phyloP scores from a whole-genome alignment of 2,113 vertebrate species.

The Felis chaus region DNA sequence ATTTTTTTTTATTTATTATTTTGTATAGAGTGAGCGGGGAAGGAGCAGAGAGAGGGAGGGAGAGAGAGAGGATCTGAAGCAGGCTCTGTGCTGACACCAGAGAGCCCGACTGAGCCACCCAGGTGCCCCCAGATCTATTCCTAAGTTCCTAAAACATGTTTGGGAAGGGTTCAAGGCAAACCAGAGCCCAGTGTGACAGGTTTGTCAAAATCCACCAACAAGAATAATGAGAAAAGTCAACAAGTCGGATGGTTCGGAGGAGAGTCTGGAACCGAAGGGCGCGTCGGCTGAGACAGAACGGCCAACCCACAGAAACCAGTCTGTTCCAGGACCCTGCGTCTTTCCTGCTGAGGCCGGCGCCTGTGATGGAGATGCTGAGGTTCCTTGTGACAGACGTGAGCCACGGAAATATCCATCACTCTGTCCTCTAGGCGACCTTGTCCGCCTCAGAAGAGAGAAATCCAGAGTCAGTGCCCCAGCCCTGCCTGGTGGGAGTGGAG shows the following conservation, averaged over 20 bases:
- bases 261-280: neutral
- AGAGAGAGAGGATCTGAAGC: too few relatives aligned
- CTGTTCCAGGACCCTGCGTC: neutral
- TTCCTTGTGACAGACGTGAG: accelerated
- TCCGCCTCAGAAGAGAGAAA: neutral
- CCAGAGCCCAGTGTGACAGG: neutral
- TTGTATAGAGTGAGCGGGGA: too few relatives aligned
- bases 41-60: too few relatives aligned
- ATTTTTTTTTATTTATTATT: too few relatives aligned
- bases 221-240: neutral
- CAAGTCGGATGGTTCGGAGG: neutral
- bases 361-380: accelerated
- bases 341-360: accelerated
- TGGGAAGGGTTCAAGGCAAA: neutral
- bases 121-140: neutral
- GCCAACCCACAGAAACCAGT: accelerated
- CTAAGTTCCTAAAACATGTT: neutral
- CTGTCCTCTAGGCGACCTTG: accelerated
- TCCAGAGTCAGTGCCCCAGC: accelerated
- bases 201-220: neutral
- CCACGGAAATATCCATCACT: accelerated
- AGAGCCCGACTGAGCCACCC: too few relatives aligned
- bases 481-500: accelerated
- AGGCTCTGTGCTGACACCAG: too few relatives aligned
- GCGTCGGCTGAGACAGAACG: neutral